Conservation (phyloP, 1,140 invertebrate genomes). For the Drosophila virilis region DNA sequence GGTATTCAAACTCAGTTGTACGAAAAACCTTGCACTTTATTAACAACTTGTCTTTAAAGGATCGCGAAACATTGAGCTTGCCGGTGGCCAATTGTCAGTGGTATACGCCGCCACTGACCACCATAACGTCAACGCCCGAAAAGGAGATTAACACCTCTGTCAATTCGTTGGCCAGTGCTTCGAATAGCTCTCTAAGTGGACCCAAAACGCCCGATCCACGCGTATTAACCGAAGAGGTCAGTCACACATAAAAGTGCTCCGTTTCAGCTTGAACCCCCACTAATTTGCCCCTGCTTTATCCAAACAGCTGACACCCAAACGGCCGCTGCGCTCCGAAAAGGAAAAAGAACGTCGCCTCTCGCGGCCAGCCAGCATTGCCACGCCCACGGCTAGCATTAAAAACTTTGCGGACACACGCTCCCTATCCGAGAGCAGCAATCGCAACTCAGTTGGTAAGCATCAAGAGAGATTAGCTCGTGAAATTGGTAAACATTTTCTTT, state of each 20-base stretch:
- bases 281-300: not conserved
- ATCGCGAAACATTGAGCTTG: constrained; percentile 75
- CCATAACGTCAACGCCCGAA: constrained; percentile 80
- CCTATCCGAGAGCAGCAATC: constrained; percentile 84
- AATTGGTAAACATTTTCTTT: not conserved
- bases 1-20: constrained; percentile 36
- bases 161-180: constrained; percentile 69
- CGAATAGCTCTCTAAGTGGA: constrained; percentile 69
- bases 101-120: constrained; percentile 78
- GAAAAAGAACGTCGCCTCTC: constrained; percentile 90
- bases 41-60: constrained; percentile 16
- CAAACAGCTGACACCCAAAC: constrained; percentile 89
- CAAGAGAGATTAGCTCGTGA: too few relatives aligned
- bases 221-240: constrained; percentile 82
- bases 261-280: not conserved
- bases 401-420: constrained; percentile 74
- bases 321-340: constrained; percentile 91
- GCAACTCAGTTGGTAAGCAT: constrained; percentile 84
- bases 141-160: constrained; percentile 69
- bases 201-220: constrained; percentile 76
- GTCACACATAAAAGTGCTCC: too few relatives aligned
- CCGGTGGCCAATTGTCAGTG: constrained; percentile 79
- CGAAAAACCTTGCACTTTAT: not conserved
- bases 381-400: constrained; percentile 83
- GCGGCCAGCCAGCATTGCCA: constrained; percentile 88